Base-by-base conservation (phyloP, 1,140 invertebrate species). In the Condylostylus longicornis region DNA sequence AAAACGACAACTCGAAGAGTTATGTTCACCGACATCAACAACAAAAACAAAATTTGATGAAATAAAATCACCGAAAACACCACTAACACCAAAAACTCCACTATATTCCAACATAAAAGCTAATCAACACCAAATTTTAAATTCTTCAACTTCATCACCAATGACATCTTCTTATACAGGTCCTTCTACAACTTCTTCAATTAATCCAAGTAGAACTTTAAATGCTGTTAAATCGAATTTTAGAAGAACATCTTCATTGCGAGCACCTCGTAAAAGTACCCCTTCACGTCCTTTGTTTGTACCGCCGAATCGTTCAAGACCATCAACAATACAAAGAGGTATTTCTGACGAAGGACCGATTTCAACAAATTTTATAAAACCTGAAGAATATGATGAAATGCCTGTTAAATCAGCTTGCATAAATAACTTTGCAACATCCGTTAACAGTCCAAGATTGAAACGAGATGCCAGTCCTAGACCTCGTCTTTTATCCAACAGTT, bases 1-100 rank as follows among this genome's bases (percentile, higher is more conserved):
- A 3, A 74, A 78, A 46, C 66, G 69, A n/a, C 77, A 80, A 55
- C 66, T 79, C 49, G 69, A 73, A 53, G 75, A 79, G 43, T 62
- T 78, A 8, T 63, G 75, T 38, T 70, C 66, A 18, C 62, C 49
- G 50, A 59, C 42, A 32, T 49, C 49, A 15, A 36, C 25, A 28
- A 48, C 49, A 31, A 44, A 50, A 44, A 46, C 38, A 45, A 41
- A 31, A 32, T 25, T 34, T 31, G 18, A 13, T 29, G 38, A 35
- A 18, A 8, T 23, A 35, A 19, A 33, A 25, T 22, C 31, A 43
- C 40, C 21, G n/a, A n/a, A 37, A 42, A 22, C 40, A 38, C 38
- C 42, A 47, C 33, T 47, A 46, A 41, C 44, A 18, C 25, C 18
- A 18, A 29, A 22, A 46, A 46, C 31, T 45, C 43, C 8, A 42